Base-by-base conservation (phyloP, 92 coral and sea anemone genomes). In the Epizoanthus illoricatus region DNA sequence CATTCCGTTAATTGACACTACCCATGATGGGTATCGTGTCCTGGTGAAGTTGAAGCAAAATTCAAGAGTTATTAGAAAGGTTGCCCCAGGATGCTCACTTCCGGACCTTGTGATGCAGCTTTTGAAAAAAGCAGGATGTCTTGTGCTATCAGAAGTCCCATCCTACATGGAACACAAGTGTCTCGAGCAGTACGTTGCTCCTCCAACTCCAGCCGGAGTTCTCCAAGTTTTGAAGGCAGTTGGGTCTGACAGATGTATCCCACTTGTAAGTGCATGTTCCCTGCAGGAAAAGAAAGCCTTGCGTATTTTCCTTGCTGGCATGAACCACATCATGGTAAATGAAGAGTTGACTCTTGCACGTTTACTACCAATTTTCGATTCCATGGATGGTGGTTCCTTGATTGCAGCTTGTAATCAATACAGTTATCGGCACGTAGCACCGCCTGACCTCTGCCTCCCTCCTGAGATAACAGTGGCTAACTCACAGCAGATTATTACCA, bases 131-230 rank as follows among this genome's bases (percentile, higher is more conserved):
- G 73, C 86, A 60, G 97, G 97, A 3, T 84, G 89, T 55, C 58
- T 85, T 9, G 92, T 94, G 21, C 72, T 92, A 47, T 55, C 81
- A 4, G 59, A 65, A 40, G 84, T 88, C 5, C 97, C 98, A 10
- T 12, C 61, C 4, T 94, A 90, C 84, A 54, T 76, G 75, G 69
- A 79, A n/a, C 98, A 94, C 89, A 40, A 33, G 10, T 64, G 89
- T 42, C 74, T 92, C 18, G 61, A 73, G 63, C 81, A 56, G 40
- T 90, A 92, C 83, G 76, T 94, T 54, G 94, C 91, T 71, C 70
- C 81, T 52, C 91, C 98, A 13, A 79, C 87, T 20, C 88, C 94
- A 18, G 81, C 60, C 11, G 98, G 97, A n/a, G 92, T 90, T 55
- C 73, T 90, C 7, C 79, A 69, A 40, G 92, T 92, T 49, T 85